phyloP scores from a whole-genome alignment of 2,797 vertebrate genomes.

The Anabacerthia variegaticeps region DNA sequence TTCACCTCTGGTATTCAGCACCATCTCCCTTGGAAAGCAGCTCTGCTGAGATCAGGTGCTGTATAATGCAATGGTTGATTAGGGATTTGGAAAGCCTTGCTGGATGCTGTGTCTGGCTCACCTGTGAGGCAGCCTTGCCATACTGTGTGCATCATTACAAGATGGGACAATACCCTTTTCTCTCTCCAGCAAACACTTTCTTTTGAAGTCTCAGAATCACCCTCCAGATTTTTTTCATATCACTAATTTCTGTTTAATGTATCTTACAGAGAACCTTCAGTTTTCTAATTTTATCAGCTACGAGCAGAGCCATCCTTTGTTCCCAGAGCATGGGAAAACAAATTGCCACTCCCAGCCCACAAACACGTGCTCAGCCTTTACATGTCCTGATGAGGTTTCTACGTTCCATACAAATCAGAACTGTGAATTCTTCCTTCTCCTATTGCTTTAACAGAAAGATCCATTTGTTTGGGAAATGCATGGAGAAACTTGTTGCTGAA shows the following conservation, averaged over 20 bases:
- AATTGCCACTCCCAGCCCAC: not conserved
- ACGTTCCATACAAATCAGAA: not conserved
- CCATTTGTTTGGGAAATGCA: not conserved
- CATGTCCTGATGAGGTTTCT: not conserved
- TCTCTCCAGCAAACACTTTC: not conserved
- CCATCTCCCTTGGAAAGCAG: not conserved
- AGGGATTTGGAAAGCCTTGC: not conserved
- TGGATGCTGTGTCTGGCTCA: not conserved
- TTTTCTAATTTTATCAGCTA: not conserved
- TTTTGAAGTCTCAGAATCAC: not conserved
- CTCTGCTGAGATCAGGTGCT: rapidly evolving
- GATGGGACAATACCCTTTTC: not conserved
- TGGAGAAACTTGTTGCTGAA: not conserved
- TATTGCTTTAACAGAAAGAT: not conserved
- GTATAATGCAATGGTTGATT: rapidly evolving
- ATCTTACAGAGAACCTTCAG: not conserved
- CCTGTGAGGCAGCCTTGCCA: not conserved
- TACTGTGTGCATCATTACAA: not conserved
- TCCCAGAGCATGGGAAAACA: not conserved
- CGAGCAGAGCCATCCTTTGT: not conserved
- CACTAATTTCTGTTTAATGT: not conserved
- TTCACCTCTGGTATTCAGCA: not conserved
- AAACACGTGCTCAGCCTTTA: rapidly evolving
- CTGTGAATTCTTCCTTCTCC: not conserved
- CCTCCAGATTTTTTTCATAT: not conserved